Percentiles rank a stretch among this genome's conserved stretches.
These are phyloP conservation scores for Lucifuga dentata DNA, from an alignment of 2,113 vertebrate genomes.

Conservation along the genomic window DNA sequence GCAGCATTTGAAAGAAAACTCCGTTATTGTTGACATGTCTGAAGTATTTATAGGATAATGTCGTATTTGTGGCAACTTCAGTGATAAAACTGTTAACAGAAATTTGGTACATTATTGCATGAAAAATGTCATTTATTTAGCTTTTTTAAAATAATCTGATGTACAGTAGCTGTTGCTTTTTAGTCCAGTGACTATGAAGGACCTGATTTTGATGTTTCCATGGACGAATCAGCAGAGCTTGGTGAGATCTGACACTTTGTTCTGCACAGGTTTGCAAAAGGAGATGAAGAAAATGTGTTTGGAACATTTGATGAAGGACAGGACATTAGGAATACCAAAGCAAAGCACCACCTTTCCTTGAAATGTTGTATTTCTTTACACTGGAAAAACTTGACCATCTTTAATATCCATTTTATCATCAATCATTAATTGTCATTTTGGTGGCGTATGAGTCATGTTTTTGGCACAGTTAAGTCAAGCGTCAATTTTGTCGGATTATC, in stretches of 20 bases:
- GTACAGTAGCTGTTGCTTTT: no score
- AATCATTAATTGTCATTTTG: background rate
- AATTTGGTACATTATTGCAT: no score
- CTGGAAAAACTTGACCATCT: background rate
- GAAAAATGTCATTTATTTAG: no score
- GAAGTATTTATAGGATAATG: background rate
- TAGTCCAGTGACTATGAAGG: no score
- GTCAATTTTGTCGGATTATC: no score
- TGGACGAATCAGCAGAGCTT: no score
- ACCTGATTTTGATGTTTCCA: no score
- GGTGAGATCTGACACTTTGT: no score
- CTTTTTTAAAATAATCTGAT: no score
- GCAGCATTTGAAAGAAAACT: background rate
- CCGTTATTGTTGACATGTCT: constrained; percentile 8
- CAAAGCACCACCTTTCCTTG: constrained; percentile 5
- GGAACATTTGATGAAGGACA: background rate
- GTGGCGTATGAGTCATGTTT: background rate
- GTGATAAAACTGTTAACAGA: background rate
- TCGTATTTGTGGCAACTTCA: background rate
- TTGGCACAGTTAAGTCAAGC: no score
- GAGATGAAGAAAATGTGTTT: no score
- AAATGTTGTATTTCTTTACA: background rate
- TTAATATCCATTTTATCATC: background rate
- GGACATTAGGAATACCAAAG: constrained; percentile 1
- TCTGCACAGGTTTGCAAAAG: no score